Base-by-base conservation (phyloP, 2,797 vertebrate genomes). In the Hybognathus amarus region DNA sequence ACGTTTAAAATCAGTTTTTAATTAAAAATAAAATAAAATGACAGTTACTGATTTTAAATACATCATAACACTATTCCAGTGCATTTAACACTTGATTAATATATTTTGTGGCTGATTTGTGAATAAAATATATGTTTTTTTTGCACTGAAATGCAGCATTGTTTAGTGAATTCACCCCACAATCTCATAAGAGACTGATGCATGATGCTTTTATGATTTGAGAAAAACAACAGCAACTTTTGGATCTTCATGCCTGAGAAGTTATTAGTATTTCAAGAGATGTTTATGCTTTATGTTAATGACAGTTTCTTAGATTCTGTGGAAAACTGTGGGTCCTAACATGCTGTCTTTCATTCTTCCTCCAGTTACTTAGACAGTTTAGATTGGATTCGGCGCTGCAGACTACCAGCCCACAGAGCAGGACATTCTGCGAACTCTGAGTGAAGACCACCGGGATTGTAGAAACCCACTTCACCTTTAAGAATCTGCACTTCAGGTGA, bases 401-500 rank as follows among this genome's bases (percentile, higher is more conserved):
- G 96, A 96, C 90, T 97, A 97, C 92, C 96, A 97, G 93, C 96
- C 96, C 85, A 97, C 96, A 70, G 96, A 97, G 92, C 96, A 97
- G 89, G 96, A 97, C 85, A 97, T 97, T 90, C 95, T 97, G 85
- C 94, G 96, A 89, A 97, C 96, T 92, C 95, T n/a, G 96, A 92
- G 96, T 97, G 90, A 97, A 97, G 95, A 97, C 96, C 87, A 97
- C 96, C 17, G 96, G 96, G 92, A 97, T 97, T 15, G 96, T 97
- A 93, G 96, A 97, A 95, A 97, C 96, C 85, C 96, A 97, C 93
- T 97, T 97, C 93, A 97, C 96, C 54, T 97, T 97, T 94, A 97
- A 97, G 94, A 97, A 97, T 89, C 95, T 97, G 90, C 96, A 97
- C 92, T 97, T 97, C 95, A 95, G 96, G 96, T 97, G 42, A 86